Evolutionary conservation across 2,888 invertebrate genomes (phyloP), one percentile per base, ranked within the genome.

Genomic region (Drosophila parthenogenetica): DNA sequence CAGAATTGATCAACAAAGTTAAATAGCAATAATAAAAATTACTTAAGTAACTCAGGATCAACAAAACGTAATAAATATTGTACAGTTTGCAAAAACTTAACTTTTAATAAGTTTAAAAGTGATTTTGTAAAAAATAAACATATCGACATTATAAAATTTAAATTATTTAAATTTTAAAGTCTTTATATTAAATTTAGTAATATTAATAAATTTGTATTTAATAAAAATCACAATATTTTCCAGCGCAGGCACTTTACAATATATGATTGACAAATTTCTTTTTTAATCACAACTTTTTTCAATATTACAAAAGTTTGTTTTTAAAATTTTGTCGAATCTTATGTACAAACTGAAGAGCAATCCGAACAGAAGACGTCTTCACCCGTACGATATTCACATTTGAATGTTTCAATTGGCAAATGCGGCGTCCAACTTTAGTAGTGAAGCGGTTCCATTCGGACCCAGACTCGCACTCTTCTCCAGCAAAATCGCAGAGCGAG

Each of bases 331-430:
- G n/a, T 37, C 50, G 42, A 64, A 42, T 61, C 7, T 45, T 37
- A 60, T 61, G 19, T 72, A 58, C 63, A 69, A 66, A 77, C 63
- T 72, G 76, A 68, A 77, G 76, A 88, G 77, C 84, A 79, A 79
- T 76, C 79, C 87, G 85, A 79, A 85, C 77, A 81, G 85, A 86
- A 87, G 82, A 91, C 92, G 92, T 92, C 92, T 92, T 91, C 89
- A 89, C 92, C 89, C 91, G 90, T 90, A 90, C 92, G 92, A 90
- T 91, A 92, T 90, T 91, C 91, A 91, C 91, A 91, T 92, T 91
- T 91, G 91, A 92, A 92, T 92, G 92, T 90, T 91, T 91, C 91
- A 87, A 90, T 89, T 90, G 89, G 88, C 90, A 90, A 90, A 88
- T 85, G 86, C 87, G 90, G 90, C 90, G 88, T 88, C 91, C 90